phyloP scores from a whole-genome alignment of 64 coral and sea anemone species.

The Porites lutea region DNA sequence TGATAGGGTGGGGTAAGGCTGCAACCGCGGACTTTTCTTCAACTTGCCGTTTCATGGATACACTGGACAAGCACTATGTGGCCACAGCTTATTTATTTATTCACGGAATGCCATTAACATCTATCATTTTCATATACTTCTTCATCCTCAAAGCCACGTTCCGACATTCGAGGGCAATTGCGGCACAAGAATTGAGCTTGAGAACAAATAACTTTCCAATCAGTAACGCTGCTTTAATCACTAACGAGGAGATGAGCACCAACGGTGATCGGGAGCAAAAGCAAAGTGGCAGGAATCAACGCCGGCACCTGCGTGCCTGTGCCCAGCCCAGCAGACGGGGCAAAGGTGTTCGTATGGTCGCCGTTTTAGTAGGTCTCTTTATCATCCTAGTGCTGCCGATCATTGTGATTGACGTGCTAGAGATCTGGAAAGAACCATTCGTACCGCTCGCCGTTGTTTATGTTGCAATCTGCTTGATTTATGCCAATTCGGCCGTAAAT shows the following conservation, averaged over 20 bases:
- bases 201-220: neutral
- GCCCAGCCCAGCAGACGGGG: neutral
- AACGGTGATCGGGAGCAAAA: neutral
- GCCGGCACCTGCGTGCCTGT: neutral
- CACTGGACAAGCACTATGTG: conserved; percentile 32
- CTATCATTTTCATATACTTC: conserved; percentile 62
- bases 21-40: neutral
- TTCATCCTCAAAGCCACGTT: conserved; percentile 79
- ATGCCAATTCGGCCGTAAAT: conserved; percentile 81
- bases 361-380: conserved; percentile 79
- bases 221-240: neutral
- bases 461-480: conserved; percentile 77
- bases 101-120: conserved; percentile 61
- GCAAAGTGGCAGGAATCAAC: neutral
- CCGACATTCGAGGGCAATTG: conserved; percentile 27
- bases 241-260: neutral
- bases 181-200: conserved; percentile 18
- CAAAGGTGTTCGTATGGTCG: conserved; percentile 66
- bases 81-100: conserved; percentile 31
- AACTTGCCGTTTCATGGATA: conserved; percentile 61
- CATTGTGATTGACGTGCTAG: conserved; percentile 79
- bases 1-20: neutral
- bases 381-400: conserved; percentile 85
- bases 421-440: conserved; percentile 36
- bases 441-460: conserved; percentile 48